Conservation (phyloP, 1,140 invertebrate genomes). For the Drosophila simulans region DNA sequence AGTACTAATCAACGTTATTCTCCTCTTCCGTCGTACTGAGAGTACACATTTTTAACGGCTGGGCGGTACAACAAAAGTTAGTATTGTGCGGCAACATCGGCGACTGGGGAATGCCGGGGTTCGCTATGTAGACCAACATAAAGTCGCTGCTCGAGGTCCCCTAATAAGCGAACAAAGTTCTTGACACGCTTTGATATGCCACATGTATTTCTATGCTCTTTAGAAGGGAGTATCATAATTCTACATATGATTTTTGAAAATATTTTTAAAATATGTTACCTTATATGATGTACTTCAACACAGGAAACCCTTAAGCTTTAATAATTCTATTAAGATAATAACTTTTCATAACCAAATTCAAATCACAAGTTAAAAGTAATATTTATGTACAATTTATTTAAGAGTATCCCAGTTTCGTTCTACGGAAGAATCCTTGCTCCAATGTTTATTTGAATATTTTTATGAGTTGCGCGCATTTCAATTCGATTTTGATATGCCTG, state of each 20-base stretch:
- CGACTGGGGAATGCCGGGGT: not conserved
- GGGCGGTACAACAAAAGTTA: conserved; percentile 63
- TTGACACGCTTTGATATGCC: conserved; percentile 78
- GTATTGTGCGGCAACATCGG: conserved; percentile 47
- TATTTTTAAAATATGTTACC: not conserved
- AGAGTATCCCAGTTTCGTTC: conserved; percentile 23
- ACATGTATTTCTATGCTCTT: conserved; percentile 18
- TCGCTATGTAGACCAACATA: conserved; percentile 30
- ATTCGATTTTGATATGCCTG: conserved; percentile 68
- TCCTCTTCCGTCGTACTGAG: conserved; percentile 18
- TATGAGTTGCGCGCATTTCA: conserved; percentile 71
- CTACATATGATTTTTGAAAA: not conserved
- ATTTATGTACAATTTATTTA: too few species aligned
- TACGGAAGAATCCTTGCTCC: not conserved
- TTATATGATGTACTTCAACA: too few species aligned
- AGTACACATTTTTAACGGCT: conserved; percentile 28
- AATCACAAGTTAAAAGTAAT: too few species aligned
- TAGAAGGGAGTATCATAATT: not conserved
- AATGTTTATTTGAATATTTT: conserved; percentile 36
- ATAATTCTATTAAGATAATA: too few species aligned
- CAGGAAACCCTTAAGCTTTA: too few species aligned
- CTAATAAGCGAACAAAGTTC: conserved; percentile 81
- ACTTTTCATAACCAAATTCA: too few species aligned
- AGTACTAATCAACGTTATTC: conserved; percentile 74
- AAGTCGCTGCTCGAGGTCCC: conserved; percentile 24